Evolutionary conservation across 2,888 invertebrate genomes (phyloP).

Genomic region (Calameuta pallipes): DNA sequence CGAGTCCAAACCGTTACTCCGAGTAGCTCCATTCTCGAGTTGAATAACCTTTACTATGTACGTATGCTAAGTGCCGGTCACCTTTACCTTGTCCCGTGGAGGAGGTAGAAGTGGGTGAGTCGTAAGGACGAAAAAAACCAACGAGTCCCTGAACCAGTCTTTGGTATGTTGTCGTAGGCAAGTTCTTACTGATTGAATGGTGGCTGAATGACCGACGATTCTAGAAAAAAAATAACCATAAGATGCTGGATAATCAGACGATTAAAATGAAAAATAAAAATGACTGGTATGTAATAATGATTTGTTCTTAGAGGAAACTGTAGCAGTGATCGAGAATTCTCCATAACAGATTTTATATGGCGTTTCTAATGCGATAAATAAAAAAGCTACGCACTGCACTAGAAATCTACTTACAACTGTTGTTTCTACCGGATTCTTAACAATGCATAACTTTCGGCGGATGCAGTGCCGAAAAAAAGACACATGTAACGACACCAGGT

Average conservation of each 20-base stretch:
- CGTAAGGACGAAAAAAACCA: slow-evolving; percentile 15
- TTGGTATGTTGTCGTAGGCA: slow-evolving; percentile 30
- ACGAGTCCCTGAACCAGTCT: slow-evolving; percentile 39
- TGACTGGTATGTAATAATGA: background rate
- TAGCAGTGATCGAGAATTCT: background rate
- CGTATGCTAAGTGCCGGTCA: slow-evolving; percentile 48
- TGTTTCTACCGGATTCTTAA: background rate
- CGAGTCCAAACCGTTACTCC: slow-evolving; percentile 54
- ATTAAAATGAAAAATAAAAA: background rate
- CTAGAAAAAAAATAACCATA: background rate
- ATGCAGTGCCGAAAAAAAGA: background rate
- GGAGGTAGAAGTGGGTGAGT: slow-evolving; percentile 23
- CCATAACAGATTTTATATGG: background rate
- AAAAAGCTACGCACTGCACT: background rate
- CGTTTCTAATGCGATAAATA: background rate
- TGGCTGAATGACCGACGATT: slow-evolving; percentile 7
- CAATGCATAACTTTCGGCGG: background rate
- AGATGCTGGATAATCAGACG: background rate
- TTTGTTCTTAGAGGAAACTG: background rate
- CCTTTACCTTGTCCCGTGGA: slow-evolving; percentile 37
- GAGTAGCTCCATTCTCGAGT: slow-evolving; percentile 48
- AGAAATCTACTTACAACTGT: background rate
- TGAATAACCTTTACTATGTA: slow-evolving; percentile 57
- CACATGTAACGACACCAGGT: background rate
- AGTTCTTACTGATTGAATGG: slow-evolving; percentile 3